Conservation (phyloP, 2,888 invertebrate genomes). For the Clepsis dumicolana region DNA sequence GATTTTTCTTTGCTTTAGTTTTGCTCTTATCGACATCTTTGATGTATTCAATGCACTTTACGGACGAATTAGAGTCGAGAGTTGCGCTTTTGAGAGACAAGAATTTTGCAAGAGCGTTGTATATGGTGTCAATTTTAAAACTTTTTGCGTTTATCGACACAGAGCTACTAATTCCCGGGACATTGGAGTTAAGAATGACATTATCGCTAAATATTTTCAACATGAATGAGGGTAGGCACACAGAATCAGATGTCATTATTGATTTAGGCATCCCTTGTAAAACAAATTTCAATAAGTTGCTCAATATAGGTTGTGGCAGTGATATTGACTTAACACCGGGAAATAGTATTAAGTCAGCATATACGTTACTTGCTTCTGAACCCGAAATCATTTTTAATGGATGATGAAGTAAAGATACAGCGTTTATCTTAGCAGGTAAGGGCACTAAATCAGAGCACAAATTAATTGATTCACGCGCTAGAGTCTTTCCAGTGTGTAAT, state of each 20-base stretch:
- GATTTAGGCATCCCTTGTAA: background rate
- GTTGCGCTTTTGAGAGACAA: background rate
- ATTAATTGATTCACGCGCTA: background rate
- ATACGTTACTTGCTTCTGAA: background rate
- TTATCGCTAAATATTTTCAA: conserved; percentile 34
- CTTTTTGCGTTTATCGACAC: conserved; percentile 13
- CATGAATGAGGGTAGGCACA: background rate
- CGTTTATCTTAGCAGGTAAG: background rate
- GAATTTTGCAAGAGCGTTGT: conserved; percentile 20
- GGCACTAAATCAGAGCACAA: background rate
- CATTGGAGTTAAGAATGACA: conserved; percentile 12
- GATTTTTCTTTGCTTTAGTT: background rate
- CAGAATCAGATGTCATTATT: background rate
- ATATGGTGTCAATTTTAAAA: conserved; percentile 38
- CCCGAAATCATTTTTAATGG: background rate
- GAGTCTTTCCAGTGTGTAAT: background rate
- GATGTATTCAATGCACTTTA: conserved; percentile 35
- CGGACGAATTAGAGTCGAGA: background rate
- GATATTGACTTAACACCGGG: background rate
- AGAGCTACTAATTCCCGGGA: conserved; percentile 15
- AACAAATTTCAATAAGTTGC: background rate
- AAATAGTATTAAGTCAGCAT: conserved; percentile 19
- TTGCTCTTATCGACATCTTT: conserved; percentile 10
- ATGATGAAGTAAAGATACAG: background rate
- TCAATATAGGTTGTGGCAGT: background rate